Conservation (phyloP, 2,797 vertebrate genomes). For the Knipowitschia caucasica region DNA sequence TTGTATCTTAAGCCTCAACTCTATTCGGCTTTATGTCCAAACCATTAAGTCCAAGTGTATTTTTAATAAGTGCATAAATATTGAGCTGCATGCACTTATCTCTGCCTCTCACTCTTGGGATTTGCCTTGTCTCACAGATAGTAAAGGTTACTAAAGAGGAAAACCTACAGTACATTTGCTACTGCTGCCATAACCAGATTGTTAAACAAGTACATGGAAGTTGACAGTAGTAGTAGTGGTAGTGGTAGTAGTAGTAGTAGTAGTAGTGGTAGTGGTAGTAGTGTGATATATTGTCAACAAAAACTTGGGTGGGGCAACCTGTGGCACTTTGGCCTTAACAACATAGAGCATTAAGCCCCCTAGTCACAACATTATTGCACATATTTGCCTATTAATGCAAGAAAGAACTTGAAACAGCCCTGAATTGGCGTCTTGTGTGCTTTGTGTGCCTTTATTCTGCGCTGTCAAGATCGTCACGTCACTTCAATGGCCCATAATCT, state of each 20-base stretch:
- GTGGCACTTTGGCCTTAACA: too few species aligned
- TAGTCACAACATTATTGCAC: too few species aligned
- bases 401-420: too few species aligned
- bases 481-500: too few species aligned
- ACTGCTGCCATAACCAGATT: slow-evolving; percentile 19
- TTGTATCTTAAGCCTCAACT: neutral
- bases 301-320: too few species aligned
- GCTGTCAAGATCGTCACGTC: too few species aligned
- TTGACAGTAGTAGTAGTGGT: neutral
- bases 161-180: slow-evolving; percentile 17
- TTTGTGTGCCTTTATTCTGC: too few species aligned
- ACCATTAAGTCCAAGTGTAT: neutral
- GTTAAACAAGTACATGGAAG: slow-evolving; percentile 8
- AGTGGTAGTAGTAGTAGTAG: neutral
- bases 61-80: slow-evolving; percentile 24
- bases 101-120: neutral
- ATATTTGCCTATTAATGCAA: too few species aligned
- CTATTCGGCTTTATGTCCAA: neutral
- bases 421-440: too few species aligned
- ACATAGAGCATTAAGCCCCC: too few species aligned
- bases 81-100: slow-evolving; percentile 28
- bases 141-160: slow-evolving; percentile 40
- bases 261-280: neutral
- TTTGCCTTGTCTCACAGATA: slow-evolving; percentile 13
- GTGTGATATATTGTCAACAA: neutral